Evolutionary conservation across 2,113 vertebrate genomes (phyloP).

Genomic region (Sterna hirundo): DNA sequence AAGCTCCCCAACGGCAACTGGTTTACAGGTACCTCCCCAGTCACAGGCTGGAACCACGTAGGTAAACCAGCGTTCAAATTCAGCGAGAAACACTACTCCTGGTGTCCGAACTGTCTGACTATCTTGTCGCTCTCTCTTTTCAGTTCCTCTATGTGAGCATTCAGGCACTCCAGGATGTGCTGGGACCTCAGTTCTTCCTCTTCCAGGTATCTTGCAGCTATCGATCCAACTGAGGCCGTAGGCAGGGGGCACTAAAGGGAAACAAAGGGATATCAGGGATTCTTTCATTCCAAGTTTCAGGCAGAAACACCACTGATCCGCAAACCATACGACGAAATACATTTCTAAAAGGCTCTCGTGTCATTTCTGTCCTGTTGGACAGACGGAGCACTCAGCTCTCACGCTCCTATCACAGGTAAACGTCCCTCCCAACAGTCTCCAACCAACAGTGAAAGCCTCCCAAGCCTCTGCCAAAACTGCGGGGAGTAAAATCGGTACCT

Average conservation of each 20-base stretch:
- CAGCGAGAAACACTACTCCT: conserved; percentile 18
- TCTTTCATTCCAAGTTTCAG: background rate
- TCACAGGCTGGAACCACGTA: background rate
- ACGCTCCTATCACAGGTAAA: background rate
- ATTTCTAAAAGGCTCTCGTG: background rate
- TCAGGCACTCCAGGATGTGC: conserved; percentile 82
- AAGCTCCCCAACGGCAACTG: background rate
- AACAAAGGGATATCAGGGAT: background rate
- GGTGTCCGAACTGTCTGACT: conserved; percentile 74
- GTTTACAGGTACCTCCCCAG: background rate
- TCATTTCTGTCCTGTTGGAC: background rate
- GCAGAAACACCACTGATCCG: background rate
- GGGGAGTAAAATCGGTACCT: background rate
- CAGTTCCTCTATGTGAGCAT: conserved; percentile 86
- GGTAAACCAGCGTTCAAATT: background rate
- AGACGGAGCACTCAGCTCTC: background rate
- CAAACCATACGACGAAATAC: background rate
- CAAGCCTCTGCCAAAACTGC: background rate
- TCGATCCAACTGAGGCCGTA: conserved; percentile 68
- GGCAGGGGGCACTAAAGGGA: conserved; percentile 52
- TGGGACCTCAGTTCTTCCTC: conserved; percentile 83
- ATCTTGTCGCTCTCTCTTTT: conserved; percentile 80
- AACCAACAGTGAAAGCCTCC: background rate
- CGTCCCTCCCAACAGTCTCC: background rate
- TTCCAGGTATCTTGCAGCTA: conserved; percentile 83